phyloP scores from a whole-genome alignment of 2,797 vertebrate species.

The Eleutherodactylus coqui region DNA sequence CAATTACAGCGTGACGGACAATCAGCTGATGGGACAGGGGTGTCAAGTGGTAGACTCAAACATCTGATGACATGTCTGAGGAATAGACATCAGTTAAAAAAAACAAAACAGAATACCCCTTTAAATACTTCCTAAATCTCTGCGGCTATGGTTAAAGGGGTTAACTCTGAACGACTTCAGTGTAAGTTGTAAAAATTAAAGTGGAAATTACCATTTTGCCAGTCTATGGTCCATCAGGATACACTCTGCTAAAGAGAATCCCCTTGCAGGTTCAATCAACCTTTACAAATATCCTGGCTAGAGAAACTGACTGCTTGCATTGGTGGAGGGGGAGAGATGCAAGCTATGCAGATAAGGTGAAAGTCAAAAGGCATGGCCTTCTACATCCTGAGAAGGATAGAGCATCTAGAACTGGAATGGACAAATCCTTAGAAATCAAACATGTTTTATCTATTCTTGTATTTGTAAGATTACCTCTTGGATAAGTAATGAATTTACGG shows the following conservation, averaged over 20 bases:
- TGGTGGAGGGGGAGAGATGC: not conserved
- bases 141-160: not conserved
- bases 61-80: too few relatives aligned
- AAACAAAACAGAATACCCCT: too few relatives aligned
- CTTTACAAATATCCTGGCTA: not conserved
- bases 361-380: too few relatives aligned
- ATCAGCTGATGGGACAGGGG: too few relatives aligned
- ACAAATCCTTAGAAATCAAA: not conserved
- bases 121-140: too few relatives aligned
- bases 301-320: not conserved
- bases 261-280: not conserved
- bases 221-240: not conserved
- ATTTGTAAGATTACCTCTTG: too few relatives aligned
- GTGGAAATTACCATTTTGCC: not conserved
- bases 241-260: not conserved
- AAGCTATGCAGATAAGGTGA: not conserved
- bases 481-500: too few relatives aligned
- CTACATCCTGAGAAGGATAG: not conserved
- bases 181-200: not conserved
- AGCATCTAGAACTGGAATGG: not conserved
- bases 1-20: too few relatives aligned
- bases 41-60: too few relatives aligned
- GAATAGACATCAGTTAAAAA: too few relatives aligned
- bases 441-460: too few relatives aligned
- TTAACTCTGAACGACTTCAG: not conserved